Base-by-base conservation (phyloP, 1,140 invertebrate genomes). In the Lordiphosa clarofinis region DNA sequence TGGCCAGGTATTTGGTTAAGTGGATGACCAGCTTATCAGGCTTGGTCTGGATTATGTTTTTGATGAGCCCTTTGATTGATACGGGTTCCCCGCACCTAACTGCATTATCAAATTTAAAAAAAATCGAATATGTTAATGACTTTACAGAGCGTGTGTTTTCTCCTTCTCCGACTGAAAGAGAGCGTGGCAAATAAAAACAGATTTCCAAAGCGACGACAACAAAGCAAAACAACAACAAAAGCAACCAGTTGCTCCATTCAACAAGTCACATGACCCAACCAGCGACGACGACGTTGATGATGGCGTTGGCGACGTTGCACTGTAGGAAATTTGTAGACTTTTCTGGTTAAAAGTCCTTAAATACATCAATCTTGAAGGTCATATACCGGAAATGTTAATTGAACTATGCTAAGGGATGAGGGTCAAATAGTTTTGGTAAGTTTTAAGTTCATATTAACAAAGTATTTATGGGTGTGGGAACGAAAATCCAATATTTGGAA, bases 161-260 rank as follows among this genome's bases (percentile, higher is more conserved):
- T 57, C 0, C 56, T 33, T 58, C 28, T 40, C 6, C 24, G 31
- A 24, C 43, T 56, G 76, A 82, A 82, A 68, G 78, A 81, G 76
- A 76, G 76, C 67, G 76, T 84, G 72, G 66, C 76, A 76, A 82
- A 84, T 84, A 84, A 82, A 82, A 76, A 84, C 69, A 82, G 78
- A 86, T 84, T 84, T 84, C 73, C 78, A 81, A 81, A 81, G 66
- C 60, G 73, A 78, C 73, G 65, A 76, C 73, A 79, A 60, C 56
- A 67, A 71, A 66, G 40, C 66, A 37, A 61, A 53, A 44, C 57
- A 47, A 46, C 52, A 48, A 55, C 60, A 53, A 12, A 39, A 49
- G 43, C 76, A 82, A 82, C 78, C 72, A 82, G 76, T 82, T 82
- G 73, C 78, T 82, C 73, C 78, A 82, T 82, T 62, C 75, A 82